A percentile compares a stretch with the other conserved stretches of the same genome.
These are phyloP conservation scores for Zaprionus camerounensis DNA, from an alignment of 1,140 invertebrate genomes.

Conservation along the genomic window DNA sequence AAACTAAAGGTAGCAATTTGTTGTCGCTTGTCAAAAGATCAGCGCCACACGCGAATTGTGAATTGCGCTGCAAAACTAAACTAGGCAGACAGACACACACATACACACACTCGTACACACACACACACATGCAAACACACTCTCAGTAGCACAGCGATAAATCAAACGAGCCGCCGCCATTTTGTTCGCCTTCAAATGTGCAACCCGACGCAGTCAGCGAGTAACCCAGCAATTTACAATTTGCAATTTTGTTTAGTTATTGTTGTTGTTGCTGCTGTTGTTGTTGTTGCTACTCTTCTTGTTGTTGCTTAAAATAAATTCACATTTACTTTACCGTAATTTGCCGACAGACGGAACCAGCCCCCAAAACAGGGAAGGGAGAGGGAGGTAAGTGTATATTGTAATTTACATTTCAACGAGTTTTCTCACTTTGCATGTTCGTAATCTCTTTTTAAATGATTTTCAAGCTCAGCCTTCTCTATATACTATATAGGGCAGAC, in stretches of 20 bases:
- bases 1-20: slow-evolving; percentile 64
- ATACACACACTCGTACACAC: background rate
- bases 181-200: slow-evolving; percentile 75
- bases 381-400: slow-evolving; percentile 31
- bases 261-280: slow-evolving; percentile 21
- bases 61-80: slow-evolving; percentile 4
- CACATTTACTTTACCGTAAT: slow-evolving; percentile 68
- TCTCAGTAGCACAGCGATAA: background rate
- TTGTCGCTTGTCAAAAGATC: slow-evolving; percentile 78
- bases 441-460: slow-evolving; percentile 64
- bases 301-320: slow-evolving; percentile 61
- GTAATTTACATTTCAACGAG: slow-evolving; percentile 72
- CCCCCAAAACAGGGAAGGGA: slow-evolving; percentile 11
- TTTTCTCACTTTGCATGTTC: slow-evolving; percentile 57
- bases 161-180: slow-evolving; percentile 59
- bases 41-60: slow-evolving; percentile 54
- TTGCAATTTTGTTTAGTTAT: slow-evolving; percentile 36
- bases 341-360: slow-evolving; percentile 65
- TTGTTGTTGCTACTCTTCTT: slow-evolving; percentile 25
- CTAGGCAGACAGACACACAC: slow-evolving; percentile 51
- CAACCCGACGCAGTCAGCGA: slow-evolving; percentile 38
- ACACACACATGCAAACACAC: background rate
- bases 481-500: background rate
- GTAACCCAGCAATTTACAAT: slow-evolving; percentile 37
- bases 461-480: slow-evolving; percentile 24